Base-by-base conservation (phyloP, 1,140 invertebrate species). In the Adoxophyes honmai region DNA sequence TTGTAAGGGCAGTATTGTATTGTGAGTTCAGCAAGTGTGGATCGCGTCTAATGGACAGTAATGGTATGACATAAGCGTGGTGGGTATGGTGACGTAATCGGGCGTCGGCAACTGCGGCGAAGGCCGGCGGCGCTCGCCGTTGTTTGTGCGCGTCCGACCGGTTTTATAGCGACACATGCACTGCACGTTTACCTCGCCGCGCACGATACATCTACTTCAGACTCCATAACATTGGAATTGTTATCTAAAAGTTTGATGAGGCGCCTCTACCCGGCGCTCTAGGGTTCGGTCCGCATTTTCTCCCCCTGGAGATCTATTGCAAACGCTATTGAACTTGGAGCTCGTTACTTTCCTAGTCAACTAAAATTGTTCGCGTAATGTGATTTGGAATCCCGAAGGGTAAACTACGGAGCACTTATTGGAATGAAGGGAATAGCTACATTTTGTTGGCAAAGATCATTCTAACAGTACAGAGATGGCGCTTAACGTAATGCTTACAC, bases 21-120 rank as follows among this genome's bases (percentile, higher is more conserved):
- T 34, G 35, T 54, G 4, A 16, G 16, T 21, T 14, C 15, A n/a
- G 56, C 57, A 63, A 61, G 59, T 70, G 55, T 53, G 59, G 60
- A 59, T 64, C 48, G 38, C 21, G 55, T 21, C 60, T 38, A 64
- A 56, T 62, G 56, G 60, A 64, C 64, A 53, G 42, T 66, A 62
- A 68, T 70, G 57, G 71, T 68, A 83, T 86, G 83, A 86, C 83
- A 86, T 84, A 86, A 86, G 72, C 79, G 66, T 21, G 14, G 35
- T 34, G 33, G 38, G 38, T 18, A 35, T 16, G 73, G 60, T 86
- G 76, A 86, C 83, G 81, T 86, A 81, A 86, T 48, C 81, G 73
- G 79, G 81, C 81, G 79, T 77, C 76, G 78, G 70, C 68, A 69
- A 64, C 68, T 63, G 63, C 65, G 65, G 60, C 74, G 83, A 83